A percentile compares a stretch with the other conserved stretches of the same genome.
Evolutionary conservation across 2,888 invertebrate species (phyloP).

Genomic region (Hydrotaea cyrtoneurina): DNA sequence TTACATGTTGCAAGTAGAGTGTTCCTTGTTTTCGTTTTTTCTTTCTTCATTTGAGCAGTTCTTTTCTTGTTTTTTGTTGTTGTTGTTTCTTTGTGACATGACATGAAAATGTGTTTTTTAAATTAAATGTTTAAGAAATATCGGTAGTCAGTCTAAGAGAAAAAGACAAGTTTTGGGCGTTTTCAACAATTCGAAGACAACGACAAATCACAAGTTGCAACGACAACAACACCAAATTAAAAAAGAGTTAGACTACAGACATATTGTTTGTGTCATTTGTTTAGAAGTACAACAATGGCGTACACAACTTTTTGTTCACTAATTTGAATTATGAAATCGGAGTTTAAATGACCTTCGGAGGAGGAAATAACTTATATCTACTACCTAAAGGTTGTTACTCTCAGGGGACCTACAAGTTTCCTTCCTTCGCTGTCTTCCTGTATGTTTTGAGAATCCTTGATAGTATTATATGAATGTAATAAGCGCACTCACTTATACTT

Average conservation of each 20-base stretch:
- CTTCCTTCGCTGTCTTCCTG: too few relatives aligned
- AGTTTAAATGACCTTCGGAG: too few relatives aligned
- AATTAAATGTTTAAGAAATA: slow-evolving; percentile 35
- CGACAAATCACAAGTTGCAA: neutral
- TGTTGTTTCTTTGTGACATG: neutral
- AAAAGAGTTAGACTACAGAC: neutral
- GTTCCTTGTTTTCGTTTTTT: neutral
- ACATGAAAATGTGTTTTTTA: slow-evolving; percentile 32
- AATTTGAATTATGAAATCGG: too few relatives aligned
- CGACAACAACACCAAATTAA: neutral
- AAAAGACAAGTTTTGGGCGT: slow-evolving; percentile 27
- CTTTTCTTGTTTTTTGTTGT: neutral
- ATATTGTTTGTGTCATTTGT: neutral
- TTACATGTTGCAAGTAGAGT: slow-evolving; percentile 26
- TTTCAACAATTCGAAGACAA: neutral
- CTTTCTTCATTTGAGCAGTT: neutral
- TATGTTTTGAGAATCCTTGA: too few relatives aligned
- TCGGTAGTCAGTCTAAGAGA: neutral
- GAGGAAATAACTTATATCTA: too few relatives aligned
- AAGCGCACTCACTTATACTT: too few relatives aligned
- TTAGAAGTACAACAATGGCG: too few relatives aligned
- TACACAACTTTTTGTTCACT: too few relatives aligned
- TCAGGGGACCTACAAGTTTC: too few relatives aligned
- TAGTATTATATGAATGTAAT: too few relatives aligned
- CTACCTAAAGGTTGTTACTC: too few relatives aligned